Percentiles rank a stretch among this genome's conserved stretches.
phyloP scores from a whole-genome alignment of 2,888 invertebrate genomes.

The Linnaemya vulpina region DNA sequence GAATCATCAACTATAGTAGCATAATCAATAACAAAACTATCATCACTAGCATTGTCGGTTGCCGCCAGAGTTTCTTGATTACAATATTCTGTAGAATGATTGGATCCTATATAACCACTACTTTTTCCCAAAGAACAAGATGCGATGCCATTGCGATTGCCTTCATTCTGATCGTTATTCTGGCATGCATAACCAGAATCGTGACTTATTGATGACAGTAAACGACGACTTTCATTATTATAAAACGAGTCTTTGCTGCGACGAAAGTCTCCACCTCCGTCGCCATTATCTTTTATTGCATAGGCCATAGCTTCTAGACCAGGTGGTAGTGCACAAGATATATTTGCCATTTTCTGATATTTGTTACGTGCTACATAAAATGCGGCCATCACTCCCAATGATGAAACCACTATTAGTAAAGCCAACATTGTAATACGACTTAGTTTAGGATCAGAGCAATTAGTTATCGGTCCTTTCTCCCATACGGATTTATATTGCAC shows the following conservation, averaged over 20 bases:
- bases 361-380: conserved; percentile 73
- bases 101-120: conserved; percentile 72
- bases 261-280: conserved; percentile 64
- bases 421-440: conserved; percentile 67
- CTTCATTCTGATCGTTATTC: conserved; percentile 53
- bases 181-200: conserved; percentile 73
- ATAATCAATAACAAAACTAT: conserved; percentile 45
- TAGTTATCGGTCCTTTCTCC: conserved; percentile 66
- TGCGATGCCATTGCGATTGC: conserved; percentile 47
- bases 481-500: conserved; percentile 72
- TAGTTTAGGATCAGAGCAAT: conserved; percentile 60
- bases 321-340: conserved; percentile 74
- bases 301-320: conserved; percentile 73
- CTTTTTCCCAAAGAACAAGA: conserved; percentile 65
- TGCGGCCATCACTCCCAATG: conserved; percentile 67
- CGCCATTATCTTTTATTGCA: conserved; percentile 59
- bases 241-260: conserved; percentile 73
- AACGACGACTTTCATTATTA: conserved; percentile 74
- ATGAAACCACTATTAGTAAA: conserved; percentile 68
- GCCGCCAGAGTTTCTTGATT: conserved; percentile 38
- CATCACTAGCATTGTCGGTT: not conserved
- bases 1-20: conserved; percentile 54
- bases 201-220: conserved; percentile 73
- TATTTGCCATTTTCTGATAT: conserved; percentile 75
- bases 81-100: conserved; percentile 67